Conservation (phyloP, 2,888 invertebrate species). For the Hydroisotoma schaefferi region DNA sequence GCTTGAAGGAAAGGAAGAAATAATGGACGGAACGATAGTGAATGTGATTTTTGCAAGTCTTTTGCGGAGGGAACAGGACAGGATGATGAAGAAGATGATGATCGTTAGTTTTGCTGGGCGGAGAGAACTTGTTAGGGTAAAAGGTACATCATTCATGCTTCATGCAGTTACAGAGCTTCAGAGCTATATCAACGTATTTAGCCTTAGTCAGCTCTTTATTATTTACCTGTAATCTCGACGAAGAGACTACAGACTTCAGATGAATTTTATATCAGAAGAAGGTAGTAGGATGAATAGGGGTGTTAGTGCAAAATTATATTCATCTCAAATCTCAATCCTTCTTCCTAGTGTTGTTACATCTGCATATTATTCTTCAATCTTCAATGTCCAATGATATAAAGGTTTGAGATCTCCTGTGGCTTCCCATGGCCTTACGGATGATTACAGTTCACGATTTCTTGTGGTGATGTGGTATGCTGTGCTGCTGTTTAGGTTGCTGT, state of each 20-base stretch:
- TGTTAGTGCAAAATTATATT: conserved; percentile 1
- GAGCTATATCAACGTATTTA: too few relatives aligned
- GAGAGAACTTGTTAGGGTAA: too few relatives aligned
- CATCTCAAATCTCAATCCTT: not conserved
- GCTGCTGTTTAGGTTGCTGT: too few relatives aligned
- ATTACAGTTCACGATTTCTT: not conserved
- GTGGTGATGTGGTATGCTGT: not conserved
- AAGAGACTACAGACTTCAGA: not conserved
- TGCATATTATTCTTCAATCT: not conserved
- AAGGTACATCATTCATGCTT: too few relatives aligned
- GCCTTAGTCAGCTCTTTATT: not conserved
- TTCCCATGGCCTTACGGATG: not conserved
- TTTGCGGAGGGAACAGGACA: conserved; percentile 4
- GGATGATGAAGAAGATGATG: not conserved
- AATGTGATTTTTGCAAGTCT: conserved; percentile 16
- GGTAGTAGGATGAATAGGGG: not conserved
- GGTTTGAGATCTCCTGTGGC: not conserved
- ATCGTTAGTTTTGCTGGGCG: too few relatives aligned
- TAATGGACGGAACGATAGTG: conserved; percentile 16
- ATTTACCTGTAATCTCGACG: not conserved
- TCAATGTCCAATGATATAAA: not conserved
- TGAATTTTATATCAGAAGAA: not conserved
- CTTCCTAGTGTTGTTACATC: not conserved
- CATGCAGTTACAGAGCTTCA: too few relatives aligned
- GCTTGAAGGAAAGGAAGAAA: conserved; percentile 5